Percentiles rank a stretch among this genome's conserved stretches.
phyloP scores from a whole-genome alignment of 1,140 invertebrate genomes.

The Atopsyche davidsoni region DNA sequence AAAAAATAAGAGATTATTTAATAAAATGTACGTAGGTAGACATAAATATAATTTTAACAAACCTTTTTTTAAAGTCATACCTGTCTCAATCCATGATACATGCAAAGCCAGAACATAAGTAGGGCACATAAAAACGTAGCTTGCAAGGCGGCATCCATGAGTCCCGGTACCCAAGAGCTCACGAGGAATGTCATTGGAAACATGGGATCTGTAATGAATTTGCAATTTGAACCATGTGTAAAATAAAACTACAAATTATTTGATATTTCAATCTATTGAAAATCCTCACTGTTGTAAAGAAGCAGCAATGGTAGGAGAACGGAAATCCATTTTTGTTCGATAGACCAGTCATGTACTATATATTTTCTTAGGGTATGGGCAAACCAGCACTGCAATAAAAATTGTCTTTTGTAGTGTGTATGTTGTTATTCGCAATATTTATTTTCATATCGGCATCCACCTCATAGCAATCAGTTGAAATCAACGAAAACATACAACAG shows the following conservation, averaged over 20 bases:
- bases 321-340: conserved; percentile 96
- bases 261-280: not conserved
- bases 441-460: too few relatives aligned
- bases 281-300: conserved; percentile 80
- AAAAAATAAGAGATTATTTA: too few relatives aligned
- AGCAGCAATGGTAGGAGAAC: conserved; percentile 82
- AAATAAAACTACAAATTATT: conserved; percentile 1
- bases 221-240: not conserved
- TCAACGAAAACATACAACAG: conserved; percentile 7
- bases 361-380: conserved; percentile 83
- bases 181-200: conserved; percentile 87
- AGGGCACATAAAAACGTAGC: conserved; percentile 82
- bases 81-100: conserved; percentile 91
- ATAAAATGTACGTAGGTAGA: too few relatives aligned
- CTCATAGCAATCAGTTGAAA: conserved; percentile 15
- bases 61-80: conserved; percentile 48
- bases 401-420: conserved; percentile 3
- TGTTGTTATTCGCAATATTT: too few relatives aligned
- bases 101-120: conserved; percentile 89
- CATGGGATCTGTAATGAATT: conserved; percentile 70
- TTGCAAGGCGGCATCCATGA: conserved; percentile 86
- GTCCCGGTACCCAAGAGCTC: conserved; percentile 84
- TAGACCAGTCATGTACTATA: conserved; percentile 88
- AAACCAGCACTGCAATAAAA: conserved; percentile 79
- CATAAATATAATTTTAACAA: too few relatives aligned